These are phyloP conservation scores for Scylla paramamosain DNA, from an alignment of 1,140 invertebrate genomes.

Conservation along the genomic window DNA sequence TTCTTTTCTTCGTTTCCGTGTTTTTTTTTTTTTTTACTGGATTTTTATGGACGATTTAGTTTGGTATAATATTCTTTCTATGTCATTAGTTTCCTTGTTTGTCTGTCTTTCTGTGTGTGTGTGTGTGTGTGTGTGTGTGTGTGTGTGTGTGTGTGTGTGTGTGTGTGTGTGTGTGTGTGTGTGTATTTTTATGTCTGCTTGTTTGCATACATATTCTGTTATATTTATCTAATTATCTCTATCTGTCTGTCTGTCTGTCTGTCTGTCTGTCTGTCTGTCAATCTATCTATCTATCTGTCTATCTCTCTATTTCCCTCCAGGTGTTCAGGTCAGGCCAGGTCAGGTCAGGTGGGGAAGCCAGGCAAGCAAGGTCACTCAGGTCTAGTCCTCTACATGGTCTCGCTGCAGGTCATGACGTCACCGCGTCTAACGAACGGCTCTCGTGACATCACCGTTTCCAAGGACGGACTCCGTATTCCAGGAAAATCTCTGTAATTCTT, in stretches of 20 bases:
- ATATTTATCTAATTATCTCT: background rate
- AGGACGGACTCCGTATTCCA: background rate
- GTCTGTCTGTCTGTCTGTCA: background rate
- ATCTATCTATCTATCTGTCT: no score
- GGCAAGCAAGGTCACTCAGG: background rate
- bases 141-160: background rate
- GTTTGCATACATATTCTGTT: background rate
- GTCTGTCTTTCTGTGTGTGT: background rate
- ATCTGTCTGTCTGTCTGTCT: no score
- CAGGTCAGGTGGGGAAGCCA: no score
- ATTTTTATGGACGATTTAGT: no score
- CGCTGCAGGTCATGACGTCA: background rate
- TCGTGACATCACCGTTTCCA: constrained; percentile 10
- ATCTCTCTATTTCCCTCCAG: no score
- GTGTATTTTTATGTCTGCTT: background rate
- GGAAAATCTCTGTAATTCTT: constrained; percentile 5
- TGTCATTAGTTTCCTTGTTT: background rate
- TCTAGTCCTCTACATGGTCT: background rate
- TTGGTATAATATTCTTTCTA: no score
- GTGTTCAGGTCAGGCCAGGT: no score
- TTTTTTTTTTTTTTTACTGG: no score
- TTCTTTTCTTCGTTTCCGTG: no score
- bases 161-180: constrained; percentile 1
- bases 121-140: background rate
- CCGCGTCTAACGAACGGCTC: background rate